A percentile compares a stretch with the other conserved stretches of the same genome.
phyloP scores from a whole-genome alignment of 1,140 invertebrate species.

The Drosophila bipectinata region DNA sequence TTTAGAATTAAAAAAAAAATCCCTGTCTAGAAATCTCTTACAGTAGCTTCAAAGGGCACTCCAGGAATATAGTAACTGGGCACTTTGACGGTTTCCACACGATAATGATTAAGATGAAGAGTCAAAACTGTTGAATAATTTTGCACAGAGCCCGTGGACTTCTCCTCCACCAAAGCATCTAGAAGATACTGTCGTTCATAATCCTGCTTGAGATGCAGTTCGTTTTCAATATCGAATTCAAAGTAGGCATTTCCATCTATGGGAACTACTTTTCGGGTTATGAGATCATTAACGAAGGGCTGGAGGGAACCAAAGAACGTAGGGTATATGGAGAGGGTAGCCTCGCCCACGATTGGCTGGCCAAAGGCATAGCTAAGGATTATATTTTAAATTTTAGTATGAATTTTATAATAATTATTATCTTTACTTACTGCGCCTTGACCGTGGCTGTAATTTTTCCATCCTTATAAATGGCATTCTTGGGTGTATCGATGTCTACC shows the following conservation, averaged over 20 bases:
- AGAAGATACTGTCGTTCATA: constrained; percentile 89
- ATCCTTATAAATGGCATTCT: constrained; percentile 93
- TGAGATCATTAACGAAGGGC: constrained; percentile 80
- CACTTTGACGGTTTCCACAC: constrained; percentile 91
- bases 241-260: constrained; percentile 91
- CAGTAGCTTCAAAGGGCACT: constrained; percentile 90
- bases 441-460: constrained; percentile 91
- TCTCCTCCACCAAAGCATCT: constrained; percentile 91
- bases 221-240: constrained; percentile 90
- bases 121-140: constrained; percentile 89
- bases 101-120: constrained; percentile 91
- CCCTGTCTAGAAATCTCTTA: constrained; percentile 83
- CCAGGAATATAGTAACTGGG: constrained; percentile 95
- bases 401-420: background rate
- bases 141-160: constrained; percentile 89
- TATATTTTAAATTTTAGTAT: background rate
- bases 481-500: constrained; percentile 92
- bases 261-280: constrained; percentile 90
- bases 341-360: constrained; percentile 91
- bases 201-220: constrained; percentile 89
- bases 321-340: constrained; percentile 89
- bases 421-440: constrained; percentile 89
- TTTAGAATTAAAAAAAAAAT: background rate
- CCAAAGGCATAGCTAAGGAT: constrained; percentile 87
- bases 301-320: constrained; percentile 82